Conservation (phyloP, 2,113 vertebrate species). For the Sclerurus mexicanus region DNA sequence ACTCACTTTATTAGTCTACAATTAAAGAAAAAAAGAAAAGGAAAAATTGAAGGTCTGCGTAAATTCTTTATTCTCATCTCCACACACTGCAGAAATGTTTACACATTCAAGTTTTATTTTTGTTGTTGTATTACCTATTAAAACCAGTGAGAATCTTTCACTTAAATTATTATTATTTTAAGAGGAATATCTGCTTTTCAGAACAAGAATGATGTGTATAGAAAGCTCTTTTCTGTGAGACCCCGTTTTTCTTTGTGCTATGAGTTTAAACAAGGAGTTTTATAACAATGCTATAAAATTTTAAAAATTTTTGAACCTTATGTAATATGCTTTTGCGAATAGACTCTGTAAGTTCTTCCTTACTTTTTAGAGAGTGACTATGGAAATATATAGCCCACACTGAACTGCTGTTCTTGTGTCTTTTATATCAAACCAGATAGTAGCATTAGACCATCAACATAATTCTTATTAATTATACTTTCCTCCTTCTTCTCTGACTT, state of each 20-base stretch:
- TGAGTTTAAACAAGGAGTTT: background rate
- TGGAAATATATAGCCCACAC: background rate
- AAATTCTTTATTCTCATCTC: background rate
- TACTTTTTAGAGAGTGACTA: background rate
- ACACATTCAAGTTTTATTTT: background rate
- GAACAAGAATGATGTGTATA: background rate
- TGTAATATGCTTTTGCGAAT: background rate
- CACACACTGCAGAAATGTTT: background rate
- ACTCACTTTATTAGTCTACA: background rate
- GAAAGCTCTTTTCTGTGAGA: background rate
- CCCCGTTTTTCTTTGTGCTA: background rate
- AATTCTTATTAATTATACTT: conserved; percentile 76
- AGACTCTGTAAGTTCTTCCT: background rate
- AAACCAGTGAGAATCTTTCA: background rate
- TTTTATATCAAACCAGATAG: conserved; percentile 61
- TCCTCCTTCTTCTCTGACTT: conserved; percentile 68
- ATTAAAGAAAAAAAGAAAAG: background rate
- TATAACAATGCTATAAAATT: background rate
- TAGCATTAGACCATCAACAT: conserved; percentile 39
- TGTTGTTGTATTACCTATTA: background rate
- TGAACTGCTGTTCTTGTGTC: conserved; percentile 24
- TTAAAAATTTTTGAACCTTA: background rate
- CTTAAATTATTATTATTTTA: background rate
- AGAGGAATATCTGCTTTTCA: background rate
- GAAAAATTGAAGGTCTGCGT: background rate